Conservation (phyloP, 2,797 vertebrate genomes). For the Falco naumanni region DNA sequence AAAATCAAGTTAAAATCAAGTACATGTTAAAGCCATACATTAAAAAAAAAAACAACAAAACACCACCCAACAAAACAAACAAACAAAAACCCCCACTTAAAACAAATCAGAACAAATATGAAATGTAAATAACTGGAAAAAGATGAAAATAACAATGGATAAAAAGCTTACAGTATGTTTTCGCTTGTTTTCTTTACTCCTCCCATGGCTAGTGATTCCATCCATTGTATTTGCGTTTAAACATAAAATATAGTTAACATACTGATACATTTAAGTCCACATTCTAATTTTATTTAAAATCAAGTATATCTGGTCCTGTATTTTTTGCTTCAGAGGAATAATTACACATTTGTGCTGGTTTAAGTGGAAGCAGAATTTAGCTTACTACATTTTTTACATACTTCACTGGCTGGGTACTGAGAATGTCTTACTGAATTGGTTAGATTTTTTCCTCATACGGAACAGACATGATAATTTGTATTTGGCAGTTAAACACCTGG, state of each 20-base stretch:
- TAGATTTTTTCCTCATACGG: slow-evolving; percentile 26
- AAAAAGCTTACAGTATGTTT: not conserved
- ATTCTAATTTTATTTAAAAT: slow-evolving; percentile 24
- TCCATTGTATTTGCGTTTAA: not conserved
- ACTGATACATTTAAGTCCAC: not conserved
- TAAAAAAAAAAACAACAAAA: not conserved
- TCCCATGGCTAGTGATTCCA: not conserved
- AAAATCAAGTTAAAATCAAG: not conserved
- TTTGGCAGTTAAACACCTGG: slow-evolving; percentile 59
- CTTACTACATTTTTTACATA: not conserved
- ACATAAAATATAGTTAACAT: not conserved
- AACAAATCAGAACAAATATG: not conserved
- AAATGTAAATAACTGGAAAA: not conserved
- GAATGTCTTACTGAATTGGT: not conserved
- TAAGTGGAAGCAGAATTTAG: slow-evolving; percentile 39
- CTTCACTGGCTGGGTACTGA: not conserved
- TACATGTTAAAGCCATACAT: not conserved
- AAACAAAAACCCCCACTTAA: not conserved
- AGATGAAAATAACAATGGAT: not conserved
- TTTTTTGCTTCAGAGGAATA: slow-evolving; percentile 15
- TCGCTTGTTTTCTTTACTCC: not conserved
- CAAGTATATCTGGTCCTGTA: not conserved
- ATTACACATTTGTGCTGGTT: slow-evolving; percentile 1
- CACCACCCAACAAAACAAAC: not conserved
- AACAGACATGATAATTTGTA: slow-evolving; percentile 5